Percentiles rank a stretch among this genome's conserved stretches.
Conservation (phyloP, 64 coral and sea anemone species). For the Astreopora myriophthalma region DNA sequence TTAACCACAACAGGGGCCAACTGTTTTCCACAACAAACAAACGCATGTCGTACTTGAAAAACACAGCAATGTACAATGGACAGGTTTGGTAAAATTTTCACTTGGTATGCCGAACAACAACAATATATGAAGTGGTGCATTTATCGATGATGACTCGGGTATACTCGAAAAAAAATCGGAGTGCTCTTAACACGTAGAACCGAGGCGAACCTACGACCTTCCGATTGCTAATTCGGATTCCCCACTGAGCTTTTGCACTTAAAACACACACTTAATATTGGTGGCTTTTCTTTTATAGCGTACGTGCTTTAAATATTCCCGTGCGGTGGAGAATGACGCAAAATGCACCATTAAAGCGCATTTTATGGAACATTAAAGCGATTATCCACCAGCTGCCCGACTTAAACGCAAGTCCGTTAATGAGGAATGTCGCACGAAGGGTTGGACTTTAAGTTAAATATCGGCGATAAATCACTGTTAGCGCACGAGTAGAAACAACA, state of each 20-base stretch:
- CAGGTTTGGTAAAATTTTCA: too few relatives aligned
- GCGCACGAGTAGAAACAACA: not conserved
- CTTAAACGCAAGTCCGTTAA: not conserved
- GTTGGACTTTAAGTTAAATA: not conserved
- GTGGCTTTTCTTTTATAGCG: not conserved
- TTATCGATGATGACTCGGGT: too few relatives aligned
- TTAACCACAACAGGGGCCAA: not conserved
- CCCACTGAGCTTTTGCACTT: not conserved
- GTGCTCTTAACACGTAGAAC: too few relatives aligned
- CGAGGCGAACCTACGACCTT: too few relatives aligned
- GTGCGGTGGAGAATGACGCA: not conserved
- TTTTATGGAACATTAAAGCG: not conserved
- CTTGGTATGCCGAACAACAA: too few relatives aligned
- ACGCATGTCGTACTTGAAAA: too few relatives aligned
- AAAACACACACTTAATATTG: not conserved
- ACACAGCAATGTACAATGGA: too few relatives aligned
- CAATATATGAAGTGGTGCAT: too few relatives aligned
- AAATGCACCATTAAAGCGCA: not conserved
- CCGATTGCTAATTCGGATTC: too few relatives aligned
- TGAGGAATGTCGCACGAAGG: not conserved
- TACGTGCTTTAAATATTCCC: not conserved
- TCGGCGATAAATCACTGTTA: not conserved
- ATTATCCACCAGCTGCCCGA: not conserved
- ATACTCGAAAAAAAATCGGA: too few relatives aligned
- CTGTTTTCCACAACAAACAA: too few relatives aligned